Conservation (phyloP, 2,113 vertebrate species). For the Callipepla squamata region DNA sequence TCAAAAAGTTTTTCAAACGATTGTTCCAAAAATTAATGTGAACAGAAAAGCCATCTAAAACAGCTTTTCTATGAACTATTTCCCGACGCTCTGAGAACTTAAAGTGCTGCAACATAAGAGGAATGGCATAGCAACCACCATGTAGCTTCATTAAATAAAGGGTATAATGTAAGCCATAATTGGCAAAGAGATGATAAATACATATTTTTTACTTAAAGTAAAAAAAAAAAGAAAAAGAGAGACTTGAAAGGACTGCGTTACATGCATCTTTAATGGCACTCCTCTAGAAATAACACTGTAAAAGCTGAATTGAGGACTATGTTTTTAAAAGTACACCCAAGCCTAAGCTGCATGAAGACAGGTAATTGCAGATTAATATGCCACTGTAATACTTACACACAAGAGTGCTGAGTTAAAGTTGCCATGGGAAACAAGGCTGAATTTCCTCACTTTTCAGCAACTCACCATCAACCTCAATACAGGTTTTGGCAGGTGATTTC, state of each 20-base stretch:
- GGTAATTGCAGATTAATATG: slow-evolving; percentile 64
- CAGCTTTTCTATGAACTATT: not conserved
- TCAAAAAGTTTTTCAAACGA: not conserved
- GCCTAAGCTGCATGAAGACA: slow-evolving; percentile 34
- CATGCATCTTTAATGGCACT: not conserved
- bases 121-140: not conserved
- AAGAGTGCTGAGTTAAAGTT: slow-evolving; percentile 33
- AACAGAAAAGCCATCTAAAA: not conserved
- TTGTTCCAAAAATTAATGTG: not conserved
- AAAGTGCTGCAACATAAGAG: not conserved
- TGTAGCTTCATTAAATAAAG: not conserved
- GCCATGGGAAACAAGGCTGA: slow-evolving; percentile 57
- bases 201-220: not conserved
- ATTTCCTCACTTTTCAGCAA: slow-evolving; percentile 57
- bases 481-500: slow-evolving; percentile 53
- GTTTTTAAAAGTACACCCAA: slow-evolving; percentile 6
- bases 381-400: not conserved
- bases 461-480: slow-evolving; percentile 1
- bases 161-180: not conserved
- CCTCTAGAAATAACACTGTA: not conserved
- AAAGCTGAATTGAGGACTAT: not conserved
- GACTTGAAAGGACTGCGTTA: not conserved
- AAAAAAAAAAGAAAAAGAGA: not conserved
- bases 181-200: not conserved
- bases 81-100: not conserved